phyloP scores from a whole-genome alignment of 2,113 vertebrate species.

The Ctenomys sociabilis region DNA sequence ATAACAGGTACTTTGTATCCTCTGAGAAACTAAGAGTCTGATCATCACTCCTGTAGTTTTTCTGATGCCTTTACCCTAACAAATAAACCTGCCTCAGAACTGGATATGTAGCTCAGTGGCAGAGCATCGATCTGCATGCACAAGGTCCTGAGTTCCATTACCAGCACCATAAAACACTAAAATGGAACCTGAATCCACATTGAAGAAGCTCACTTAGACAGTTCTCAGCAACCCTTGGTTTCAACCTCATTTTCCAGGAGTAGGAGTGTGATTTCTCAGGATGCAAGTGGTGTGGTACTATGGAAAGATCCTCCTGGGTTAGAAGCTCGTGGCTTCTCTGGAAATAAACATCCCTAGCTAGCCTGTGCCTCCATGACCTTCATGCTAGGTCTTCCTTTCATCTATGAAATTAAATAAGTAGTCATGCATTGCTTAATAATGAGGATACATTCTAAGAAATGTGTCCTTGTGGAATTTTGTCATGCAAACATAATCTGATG shows the following conservation, averaged over 20 bases:
- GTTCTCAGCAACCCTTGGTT: neutral
- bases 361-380: neutral
- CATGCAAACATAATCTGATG: neutral
- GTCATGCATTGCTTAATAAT: neutral
- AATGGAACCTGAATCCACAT: neutral
- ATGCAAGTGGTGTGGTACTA: rapidly evolving
- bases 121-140: neutral
- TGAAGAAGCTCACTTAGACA: neutral
- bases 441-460: neutral
- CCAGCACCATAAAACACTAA: neutral
- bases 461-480: neutral
- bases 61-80: neutral
- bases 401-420: neutral
- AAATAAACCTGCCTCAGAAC: neutral
- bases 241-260: neutral
- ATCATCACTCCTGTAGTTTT: neutral
- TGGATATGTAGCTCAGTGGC: neutral
- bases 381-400: neutral
- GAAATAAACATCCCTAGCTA: neutral
- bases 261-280: neutral
- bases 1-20: neutral
- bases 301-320: neutral
- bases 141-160: neutral
- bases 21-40: neutral
- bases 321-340: neutral